Base-by-base conservation (phyloP, 2,888 invertebrate genomes). In the Polymixis flavicincta region DNA sequence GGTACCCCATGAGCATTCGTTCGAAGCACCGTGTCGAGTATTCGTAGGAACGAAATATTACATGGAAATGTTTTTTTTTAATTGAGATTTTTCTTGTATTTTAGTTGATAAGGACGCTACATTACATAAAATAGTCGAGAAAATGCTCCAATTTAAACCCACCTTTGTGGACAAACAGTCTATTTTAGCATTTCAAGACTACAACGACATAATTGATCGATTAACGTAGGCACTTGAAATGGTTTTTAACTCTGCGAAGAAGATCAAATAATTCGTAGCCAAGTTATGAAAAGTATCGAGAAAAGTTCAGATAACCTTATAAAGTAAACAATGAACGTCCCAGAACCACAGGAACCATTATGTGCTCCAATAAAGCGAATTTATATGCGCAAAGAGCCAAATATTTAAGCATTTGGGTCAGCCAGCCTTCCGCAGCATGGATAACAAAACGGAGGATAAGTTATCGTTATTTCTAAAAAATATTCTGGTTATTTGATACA, bases 401-500 rank as follows among this genome's bases (percentile, higher is more conserved):
- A 42, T 63, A 66, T 48, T 78, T 48, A 54, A 78, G 57, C 52
- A 78, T 78, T 78, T 19, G 32, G 78, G 72, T 65, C 60, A 72
- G 25, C 14, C 45, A 54, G 32, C 42, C 28, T 19, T 73, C 11
- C 32, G 57, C 45, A 54, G n/a, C 42, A 32, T 42, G 61, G 37
- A 52, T 61, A 61, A 60, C 45, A n/a, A 28, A 60, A 69, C 28
- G 45, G 50, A 55, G 50, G 48, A 52, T 52, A 71, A 61, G 37
- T 50, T 78, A 67, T 79, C 14, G 54, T 25, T 65, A 50, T 74
- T 69, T 60, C 50, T 32, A 68, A 74, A 82, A 83, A 74, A 67
- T 65, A 64, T 71, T 72, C 25, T 45, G 61, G 80, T 32, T 71
- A 83, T 70, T 71, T 48, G 84, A 84, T 70, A 71, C 52, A 55